Evolutionary conservation across 2,888 invertebrate species (phyloP).

Genomic region (Linyphia triangularis): DNA sequence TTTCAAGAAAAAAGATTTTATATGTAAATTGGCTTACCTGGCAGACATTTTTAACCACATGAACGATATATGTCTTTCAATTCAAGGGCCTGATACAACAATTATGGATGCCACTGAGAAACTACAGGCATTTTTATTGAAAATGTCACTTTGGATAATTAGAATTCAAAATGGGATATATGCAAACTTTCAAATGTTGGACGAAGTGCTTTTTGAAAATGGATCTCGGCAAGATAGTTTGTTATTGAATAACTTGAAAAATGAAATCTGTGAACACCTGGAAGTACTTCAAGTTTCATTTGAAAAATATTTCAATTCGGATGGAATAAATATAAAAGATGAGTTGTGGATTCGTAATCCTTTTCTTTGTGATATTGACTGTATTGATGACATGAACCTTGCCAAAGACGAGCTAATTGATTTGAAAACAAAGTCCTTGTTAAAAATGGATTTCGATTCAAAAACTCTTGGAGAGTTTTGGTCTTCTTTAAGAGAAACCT

Average conservation of each 20-base stretch:
- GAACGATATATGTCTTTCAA: too few species aligned
- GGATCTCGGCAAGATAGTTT: constrained; percentile 53
- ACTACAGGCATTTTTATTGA: constrained; percentile 50
- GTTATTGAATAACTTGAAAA: too few species aligned
- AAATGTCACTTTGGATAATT: constrained; percentile 48
- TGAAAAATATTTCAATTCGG: too few species aligned
- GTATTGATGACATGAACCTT: constrained; percentile 59
- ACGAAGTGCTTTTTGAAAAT: constrained; percentile 56
- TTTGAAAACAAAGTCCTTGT: too few species aligned
- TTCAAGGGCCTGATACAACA: constrained; percentile 10
- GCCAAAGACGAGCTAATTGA: too few species aligned
- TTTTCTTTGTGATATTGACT: constrained; percentile 61
- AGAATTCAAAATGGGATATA: constrained; percentile 57
- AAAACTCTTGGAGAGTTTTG: too few species aligned
- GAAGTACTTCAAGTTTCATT: too few species aligned
- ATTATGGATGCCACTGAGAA: constrained; percentile 49
- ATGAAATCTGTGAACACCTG: too few species aligned
- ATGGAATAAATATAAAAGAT: constrained; percentile 57
- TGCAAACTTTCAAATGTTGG: constrained; percentile 52
- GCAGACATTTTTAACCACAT: too few species aligned
- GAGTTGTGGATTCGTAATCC: constrained; percentile 60
- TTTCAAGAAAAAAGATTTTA: too few species aligned
- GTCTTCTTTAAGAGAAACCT: constrained; percentile 52
- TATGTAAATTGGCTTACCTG: too few species aligned
- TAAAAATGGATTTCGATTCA: too few species aligned